Evolutionary conservation across 2,797 vertebrate species (phyloP).

Genomic region (Hoplostethus mediterraneus): DNA sequence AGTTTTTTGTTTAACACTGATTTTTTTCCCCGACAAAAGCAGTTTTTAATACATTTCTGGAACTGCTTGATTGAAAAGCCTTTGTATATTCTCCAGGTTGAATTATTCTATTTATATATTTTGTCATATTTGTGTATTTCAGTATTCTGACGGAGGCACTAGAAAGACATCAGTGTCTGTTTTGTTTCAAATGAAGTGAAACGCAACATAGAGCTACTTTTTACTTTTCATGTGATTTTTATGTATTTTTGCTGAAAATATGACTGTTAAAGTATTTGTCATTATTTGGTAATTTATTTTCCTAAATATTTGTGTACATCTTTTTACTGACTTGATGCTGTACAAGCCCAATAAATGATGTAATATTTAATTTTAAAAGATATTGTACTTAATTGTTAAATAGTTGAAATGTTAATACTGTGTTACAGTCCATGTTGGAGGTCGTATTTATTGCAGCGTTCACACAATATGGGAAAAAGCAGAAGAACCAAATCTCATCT

Average conservation of each 20-base stretch:
- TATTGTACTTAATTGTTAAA: background rate
- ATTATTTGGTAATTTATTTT: constrained; percentile 80
- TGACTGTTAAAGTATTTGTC: constrained; percentile 60
- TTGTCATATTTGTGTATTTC: constrained; percentile 34
- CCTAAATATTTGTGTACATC: constrained; percentile 69
- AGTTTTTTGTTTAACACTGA: constrained; percentile 35
- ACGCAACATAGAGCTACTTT: constrained; percentile 8
- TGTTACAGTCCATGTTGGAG: too few relatives aligned
- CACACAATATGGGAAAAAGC: too few relatives aligned
- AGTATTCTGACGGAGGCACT: constrained; percentile 13
- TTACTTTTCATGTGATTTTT: constrained; percentile 46
- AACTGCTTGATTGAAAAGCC: constrained; percentile 66
- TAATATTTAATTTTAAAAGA: constrained; percentile 51
- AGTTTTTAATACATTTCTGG: constrained; percentile 47
- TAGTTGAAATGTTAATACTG: too few relatives aligned
- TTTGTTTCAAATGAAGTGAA: constrained; percentile 52
- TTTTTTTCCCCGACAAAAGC: constrained; percentile 65
- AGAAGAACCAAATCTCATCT: too few relatives aligned
- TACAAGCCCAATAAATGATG: constrained; percentile 61
- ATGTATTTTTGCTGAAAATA: constrained; percentile 36
- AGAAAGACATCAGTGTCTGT: constrained; percentile 22
- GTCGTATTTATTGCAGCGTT: too few relatives aligned
- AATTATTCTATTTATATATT: constrained; percentile 70
- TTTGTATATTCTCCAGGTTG: constrained; percentile 43
- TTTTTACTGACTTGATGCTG: constrained; percentile 64